These are phyloP conservation scores for Sandelia bainsii DNA, from an alignment of 2,797 vertebrate species.

Conservation along the genomic window DNA sequence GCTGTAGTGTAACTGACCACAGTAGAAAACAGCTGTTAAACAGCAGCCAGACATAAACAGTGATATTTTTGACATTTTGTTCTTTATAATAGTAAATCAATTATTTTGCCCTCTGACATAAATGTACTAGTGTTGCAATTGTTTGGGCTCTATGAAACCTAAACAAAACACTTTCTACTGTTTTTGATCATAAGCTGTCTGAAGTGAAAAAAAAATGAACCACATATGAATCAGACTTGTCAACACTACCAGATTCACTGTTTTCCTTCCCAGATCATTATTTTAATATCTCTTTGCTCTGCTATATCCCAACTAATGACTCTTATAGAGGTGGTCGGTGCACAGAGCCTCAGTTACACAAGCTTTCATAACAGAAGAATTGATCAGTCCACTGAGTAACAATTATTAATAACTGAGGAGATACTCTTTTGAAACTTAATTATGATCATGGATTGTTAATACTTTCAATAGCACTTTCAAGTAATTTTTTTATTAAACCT, in stretches of 20 bases:
- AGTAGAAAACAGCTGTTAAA: background rate
- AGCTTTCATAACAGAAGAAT: background rate
- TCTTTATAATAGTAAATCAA: background rate
- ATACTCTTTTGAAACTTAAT: background rate
- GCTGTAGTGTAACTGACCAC: background rate
- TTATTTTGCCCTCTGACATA: background rate
- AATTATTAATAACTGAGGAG: background rate
- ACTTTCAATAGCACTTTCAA: no score
- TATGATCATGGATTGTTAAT: background rate
- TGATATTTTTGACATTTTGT: background rate
- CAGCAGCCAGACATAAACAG: background rate
- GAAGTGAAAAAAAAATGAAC: background rate
- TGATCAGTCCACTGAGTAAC: background rate
- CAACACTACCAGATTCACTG: background rate
- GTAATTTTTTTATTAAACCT: no score
- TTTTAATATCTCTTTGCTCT: background rate
- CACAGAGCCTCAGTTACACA: background rate
- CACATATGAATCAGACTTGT: background rate
- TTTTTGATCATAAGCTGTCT: background rate
- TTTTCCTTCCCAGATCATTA: constrained; percentile 6
- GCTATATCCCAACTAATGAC: constrained; percentile 1
- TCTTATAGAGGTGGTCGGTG: background rate
- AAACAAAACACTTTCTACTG: background rate
- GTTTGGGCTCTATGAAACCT: background rate
- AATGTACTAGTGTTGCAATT: background rate